Evolutionary conservation across 2,797 vertebrate genomes (phyloP).

Genomic region (Sebastes nivosus): DNA sequence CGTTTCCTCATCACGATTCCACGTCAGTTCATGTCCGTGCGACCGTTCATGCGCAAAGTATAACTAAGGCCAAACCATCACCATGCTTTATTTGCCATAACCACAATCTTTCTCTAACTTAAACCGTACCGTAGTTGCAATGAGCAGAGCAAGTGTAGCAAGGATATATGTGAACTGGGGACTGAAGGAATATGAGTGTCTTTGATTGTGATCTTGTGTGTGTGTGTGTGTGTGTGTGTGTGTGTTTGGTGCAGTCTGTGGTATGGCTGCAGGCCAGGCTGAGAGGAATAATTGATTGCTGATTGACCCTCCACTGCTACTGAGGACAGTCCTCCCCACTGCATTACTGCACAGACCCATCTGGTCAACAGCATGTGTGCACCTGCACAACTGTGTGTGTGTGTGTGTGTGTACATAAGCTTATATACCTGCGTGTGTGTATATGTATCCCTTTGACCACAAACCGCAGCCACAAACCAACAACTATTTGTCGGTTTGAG

Average conservation of each 20-base stretch:
- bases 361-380: conserved; percentile 40
- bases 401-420: background rate
- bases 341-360: conserved; percentile 65
- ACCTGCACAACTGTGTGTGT: conserved; percentile 8
- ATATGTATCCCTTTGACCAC: conserved; percentile 6
- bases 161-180: background rate
- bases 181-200: conserved; percentile 7
- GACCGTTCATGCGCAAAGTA: too few relatives aligned
- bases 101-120: too few relatives aligned
- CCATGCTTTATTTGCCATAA: too few relatives aligned
- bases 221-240: conserved; percentile 30
- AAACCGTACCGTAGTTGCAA: too few relatives aligned
- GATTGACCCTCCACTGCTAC: conserved; percentile 74
- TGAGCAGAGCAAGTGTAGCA: too few relatives aligned
- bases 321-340: conserved; percentile 65
- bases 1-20: too few relatives aligned
- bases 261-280: conserved; percentile 72
- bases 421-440: background rate
- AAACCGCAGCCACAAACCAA: conserved; percentile 39
- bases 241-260: conserved; percentile 49
- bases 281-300: conserved; percentile 79
- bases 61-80: too few relatives aligned
- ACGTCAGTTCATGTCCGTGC: too few relatives aligned
- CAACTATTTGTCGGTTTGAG: background rate
- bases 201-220: conserved; percentile 6